Evolutionary conservation across 2,888 invertebrate species (phyloP).

Genomic region (Cylindroiulus punctatus): DNA sequence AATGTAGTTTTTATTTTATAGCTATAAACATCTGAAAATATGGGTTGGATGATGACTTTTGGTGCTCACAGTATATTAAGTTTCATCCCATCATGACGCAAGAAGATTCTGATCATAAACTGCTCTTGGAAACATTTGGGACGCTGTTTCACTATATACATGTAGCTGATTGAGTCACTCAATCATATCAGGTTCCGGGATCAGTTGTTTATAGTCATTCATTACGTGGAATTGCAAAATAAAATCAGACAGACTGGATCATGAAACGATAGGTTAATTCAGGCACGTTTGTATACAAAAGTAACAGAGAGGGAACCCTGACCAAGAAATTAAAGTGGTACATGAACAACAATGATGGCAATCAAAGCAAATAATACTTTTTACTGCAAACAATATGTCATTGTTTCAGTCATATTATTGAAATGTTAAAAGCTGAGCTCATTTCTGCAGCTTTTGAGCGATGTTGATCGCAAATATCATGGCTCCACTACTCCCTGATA

Average conservation of each 20-base stretch:
- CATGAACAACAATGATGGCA: constrained; percentile 18
- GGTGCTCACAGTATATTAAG: too few species aligned
- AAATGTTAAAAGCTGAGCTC: neutral
- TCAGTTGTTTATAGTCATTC: neutral
- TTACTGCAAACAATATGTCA: neutral
- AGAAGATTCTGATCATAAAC: neutral
- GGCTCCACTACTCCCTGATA: too few species aligned
- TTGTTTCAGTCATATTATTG: neutral
- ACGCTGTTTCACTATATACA: neutral
- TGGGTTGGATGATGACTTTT: too few species aligned
- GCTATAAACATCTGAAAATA: too few species aligned
- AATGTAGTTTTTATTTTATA: too few species aligned
- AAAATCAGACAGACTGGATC: neutral
- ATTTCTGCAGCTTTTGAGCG: neutral
- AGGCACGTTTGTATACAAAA: neutral
- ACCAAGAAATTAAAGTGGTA: neutral
- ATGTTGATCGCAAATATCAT: neutral
- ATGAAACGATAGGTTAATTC: constrained; percentile 4
- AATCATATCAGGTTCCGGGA: constrained; percentile 8
- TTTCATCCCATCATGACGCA: neutral
- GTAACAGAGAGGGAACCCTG: constrained; percentile 1
- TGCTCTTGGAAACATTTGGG: neutral
- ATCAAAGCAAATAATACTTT: constrained; percentile 8
- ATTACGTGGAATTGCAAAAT: constrained; percentile 18
- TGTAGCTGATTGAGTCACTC: neutral